phyloP scores from a whole-genome alignment of 1,140 invertebrate genomes.

The Acromyrmex heyeri region DNA sequence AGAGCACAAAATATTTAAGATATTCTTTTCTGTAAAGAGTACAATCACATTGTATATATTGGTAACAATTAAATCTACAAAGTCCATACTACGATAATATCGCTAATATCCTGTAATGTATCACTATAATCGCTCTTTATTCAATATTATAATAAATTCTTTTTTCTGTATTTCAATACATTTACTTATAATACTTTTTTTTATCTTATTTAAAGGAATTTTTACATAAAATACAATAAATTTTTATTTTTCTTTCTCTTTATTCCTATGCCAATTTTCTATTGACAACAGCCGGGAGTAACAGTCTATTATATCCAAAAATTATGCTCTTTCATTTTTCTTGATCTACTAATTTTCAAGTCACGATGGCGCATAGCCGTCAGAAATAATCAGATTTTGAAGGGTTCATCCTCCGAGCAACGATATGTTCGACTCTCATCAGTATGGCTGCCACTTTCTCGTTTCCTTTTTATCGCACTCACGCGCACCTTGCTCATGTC shows the following conservation, averaged over 20 bases:
- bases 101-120: neutral
- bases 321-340: neutral
- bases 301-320: neutral
- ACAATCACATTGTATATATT: neutral
- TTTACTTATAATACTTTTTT: neutral
- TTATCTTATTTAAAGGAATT: neutral
- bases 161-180: neutral
- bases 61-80: neutral
- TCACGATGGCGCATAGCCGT: neutral
- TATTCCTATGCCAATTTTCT: neutral
- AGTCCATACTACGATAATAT: neutral
- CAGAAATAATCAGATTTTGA: slow-evolving; percentile 18
- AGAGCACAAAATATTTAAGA: neutral
- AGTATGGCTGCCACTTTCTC: slow-evolving; percentile 27
- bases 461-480: slow-evolving; percentile 19
- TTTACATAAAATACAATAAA: neutral
- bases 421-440: slow-evolving; percentile 28
- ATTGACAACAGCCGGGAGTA: neutral
- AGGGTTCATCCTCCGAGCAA: neutral
- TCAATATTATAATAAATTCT: neutral
- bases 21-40: neutral
- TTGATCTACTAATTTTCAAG: neutral
- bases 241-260: neutral
- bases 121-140: neutral
- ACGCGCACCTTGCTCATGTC: slow-evolving; percentile 1